These are phyloP conservation scores for Enoplosus armatus DNA, from an alignment of 2,797 vertebrate genomes.

Conservation along the genomic window DNA sequence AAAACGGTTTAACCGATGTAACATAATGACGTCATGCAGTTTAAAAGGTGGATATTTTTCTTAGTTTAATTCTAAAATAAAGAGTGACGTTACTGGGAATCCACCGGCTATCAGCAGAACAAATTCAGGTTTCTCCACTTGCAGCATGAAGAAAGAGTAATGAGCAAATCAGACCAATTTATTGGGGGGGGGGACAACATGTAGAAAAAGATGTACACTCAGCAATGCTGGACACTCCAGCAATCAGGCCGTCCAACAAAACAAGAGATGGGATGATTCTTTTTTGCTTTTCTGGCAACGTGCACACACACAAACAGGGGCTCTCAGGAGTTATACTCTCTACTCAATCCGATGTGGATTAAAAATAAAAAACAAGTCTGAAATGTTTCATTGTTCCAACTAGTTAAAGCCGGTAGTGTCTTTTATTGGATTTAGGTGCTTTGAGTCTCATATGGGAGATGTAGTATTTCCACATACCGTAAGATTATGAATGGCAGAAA, in stretches of 20 bases:
- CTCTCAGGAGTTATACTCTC: conserved; percentile 1
- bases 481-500: neutral
- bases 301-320: neutral
- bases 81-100: neutral
- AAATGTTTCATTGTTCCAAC: neutral
- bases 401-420: no score
- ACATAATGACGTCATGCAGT: neutral
- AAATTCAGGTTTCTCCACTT: neutral
- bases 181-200: neutral
- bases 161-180: conserved; percentile 21
- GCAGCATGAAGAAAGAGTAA: neutral
- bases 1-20: neutral
- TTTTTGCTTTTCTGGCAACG: neutral
- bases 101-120: neutral
- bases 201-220: neutral
- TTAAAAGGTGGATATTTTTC: neutral
- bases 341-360: neutral
- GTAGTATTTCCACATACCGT: neutral
- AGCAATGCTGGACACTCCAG: conserved; percentile 14
- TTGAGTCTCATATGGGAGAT: neutral
- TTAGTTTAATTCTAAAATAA: conserved; percentile 30
- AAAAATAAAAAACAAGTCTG: neutral
- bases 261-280: neutral
- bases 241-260: neutral
- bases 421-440: neutral